phyloP scores from a whole-genome alignment of 2,797 vertebrate genomes.

The Brachyalestes nurse region DNA sequence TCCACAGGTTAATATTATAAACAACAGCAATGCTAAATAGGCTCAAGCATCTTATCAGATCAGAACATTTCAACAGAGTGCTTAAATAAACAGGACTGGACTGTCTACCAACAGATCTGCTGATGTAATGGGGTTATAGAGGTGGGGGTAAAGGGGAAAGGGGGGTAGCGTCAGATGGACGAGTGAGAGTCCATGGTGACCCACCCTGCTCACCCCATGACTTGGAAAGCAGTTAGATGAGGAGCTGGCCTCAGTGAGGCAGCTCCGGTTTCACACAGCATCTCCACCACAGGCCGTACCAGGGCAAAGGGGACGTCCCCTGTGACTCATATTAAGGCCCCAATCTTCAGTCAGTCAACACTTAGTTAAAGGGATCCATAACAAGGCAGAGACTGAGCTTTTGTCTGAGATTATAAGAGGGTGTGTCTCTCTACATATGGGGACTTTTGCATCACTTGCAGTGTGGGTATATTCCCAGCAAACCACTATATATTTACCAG shows the following conservation, averaged over 20 bases:
- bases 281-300: conserved; percentile 62
- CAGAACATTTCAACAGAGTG: conserved; percentile 1
- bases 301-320: conserved; percentile 78
- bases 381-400: conserved; percentile 70
- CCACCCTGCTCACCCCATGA: conserved; percentile 47
- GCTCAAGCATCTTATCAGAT: conserved; percentile 34
- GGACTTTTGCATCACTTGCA: neutral
- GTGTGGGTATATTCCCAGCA: no score
- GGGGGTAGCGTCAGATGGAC: conserved; percentile 56
- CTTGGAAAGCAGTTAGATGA: conserved; percentile 65
- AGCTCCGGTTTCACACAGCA: conserved; percentile 72
- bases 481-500: no score
- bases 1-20: neutral
- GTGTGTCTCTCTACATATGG: neutral
- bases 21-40: neutral
- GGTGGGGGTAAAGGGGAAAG: conserved; percentile 20
- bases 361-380: conserved; percentile 76
- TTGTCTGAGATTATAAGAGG: conserved; percentile 38
- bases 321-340: conserved; percentile 76
- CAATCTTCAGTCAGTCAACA: conserved; percentile 82
- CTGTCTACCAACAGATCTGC: conserved; percentile 26
- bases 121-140: conserved; percentile 38
- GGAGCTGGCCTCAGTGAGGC: conserved; percentile 50
- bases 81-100: conserved; percentile 37
- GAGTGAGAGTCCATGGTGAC: conserved; percentile 34